A percentile compares a stretch with the other conserved stretches of the same genome.
These are phyloP conservation scores for Sceloporus tristichus DNA, from an alignment of 2,113 vertebrate species.

Conservation along the genomic window DNA sequence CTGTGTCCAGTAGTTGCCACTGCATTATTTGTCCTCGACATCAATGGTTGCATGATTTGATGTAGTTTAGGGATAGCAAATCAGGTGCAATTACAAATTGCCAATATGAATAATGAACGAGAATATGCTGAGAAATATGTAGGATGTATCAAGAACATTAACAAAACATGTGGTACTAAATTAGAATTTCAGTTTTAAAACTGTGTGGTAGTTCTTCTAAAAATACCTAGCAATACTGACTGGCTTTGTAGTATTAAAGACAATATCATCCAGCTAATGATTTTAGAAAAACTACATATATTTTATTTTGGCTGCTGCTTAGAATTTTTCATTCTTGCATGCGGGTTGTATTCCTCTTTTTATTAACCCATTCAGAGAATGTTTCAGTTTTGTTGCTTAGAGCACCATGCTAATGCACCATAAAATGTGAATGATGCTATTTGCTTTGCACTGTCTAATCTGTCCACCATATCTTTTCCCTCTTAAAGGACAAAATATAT, in stretches of 20 bases:
- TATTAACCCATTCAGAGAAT: conserved; percentile 80
- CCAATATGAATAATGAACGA: conserved; percentile 65
- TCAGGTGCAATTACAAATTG: conserved; percentile 70
- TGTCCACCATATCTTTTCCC: conserved; percentile 65
- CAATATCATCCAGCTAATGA: conserved; percentile 76
- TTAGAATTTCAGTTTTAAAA: conserved; percentile 59
- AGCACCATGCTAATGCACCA: conserved; percentile 70
- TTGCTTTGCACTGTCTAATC: conserved; percentile 80
- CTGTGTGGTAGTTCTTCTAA: conserved; percentile 58
- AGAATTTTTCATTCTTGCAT: conserved; percentile 76
- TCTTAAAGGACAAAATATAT: conserved; percentile 75
- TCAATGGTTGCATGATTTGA: conserved; percentile 65
- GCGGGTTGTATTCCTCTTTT: conserved; percentile 74
- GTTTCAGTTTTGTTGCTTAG: conserved; percentile 76
- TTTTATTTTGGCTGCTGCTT: conserved; percentile 71
- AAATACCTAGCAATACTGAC: conserved; percentile 72
- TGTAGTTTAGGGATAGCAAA: conserved; percentile 35
- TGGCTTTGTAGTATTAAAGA: conserved; percentile 75
- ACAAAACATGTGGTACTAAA: conserved; percentile 74
- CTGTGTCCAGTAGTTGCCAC: conserved; percentile 37
- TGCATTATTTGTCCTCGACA: conserved; percentile 30
- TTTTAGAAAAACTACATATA: conserved; percentile 77
- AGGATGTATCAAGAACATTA: conserved; percentile 77
- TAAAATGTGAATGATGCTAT: conserved; percentile 78
- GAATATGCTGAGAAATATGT: conserved; percentile 76